These are phyloP conservation scores for Lysandra coridon DNA, from an alignment of 2,888 invertebrate species.

Conservation along the genomic window DNA sequence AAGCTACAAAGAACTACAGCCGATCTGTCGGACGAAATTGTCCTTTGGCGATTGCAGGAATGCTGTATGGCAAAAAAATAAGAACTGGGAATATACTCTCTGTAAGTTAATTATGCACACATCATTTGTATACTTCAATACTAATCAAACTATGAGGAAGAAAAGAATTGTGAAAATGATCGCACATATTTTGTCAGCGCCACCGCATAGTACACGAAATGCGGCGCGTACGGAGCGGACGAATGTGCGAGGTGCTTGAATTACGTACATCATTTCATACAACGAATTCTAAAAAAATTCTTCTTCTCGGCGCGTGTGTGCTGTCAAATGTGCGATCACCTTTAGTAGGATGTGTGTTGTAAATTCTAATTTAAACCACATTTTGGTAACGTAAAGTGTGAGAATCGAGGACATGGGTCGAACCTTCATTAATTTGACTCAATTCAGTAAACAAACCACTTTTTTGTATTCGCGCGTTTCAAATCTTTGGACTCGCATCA, in stretches of 20 bases:
- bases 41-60: conserved; percentile 91
- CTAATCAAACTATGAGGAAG: no score
- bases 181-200: no score
- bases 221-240: no score
- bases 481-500: background rate
- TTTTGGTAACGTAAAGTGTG: background rate
- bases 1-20: conserved; percentile 80
- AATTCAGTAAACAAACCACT: background rate
- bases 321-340: no score
- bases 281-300: no score
- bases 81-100: conserved; percentile 91
- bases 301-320: no score
- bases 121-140: background rate
- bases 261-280: no score
- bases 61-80: conserved; percentile 93
- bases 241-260: no score
- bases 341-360: no score
- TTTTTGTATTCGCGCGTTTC: background rate
- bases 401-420: background rate
- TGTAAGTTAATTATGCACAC: conserved; percentile 69
- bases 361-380: background rate
- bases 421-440: background rate
- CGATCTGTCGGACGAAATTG: conserved; percentile 80
- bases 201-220: no score
- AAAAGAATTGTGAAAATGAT: no score